Percentiles rank a stretch among this genome's conserved stretches.
Evolutionary conservation across 53 echinoderm and acorn worm genomes (phyloP).

Genomic region (Holothuria leucospilota): DNA sequence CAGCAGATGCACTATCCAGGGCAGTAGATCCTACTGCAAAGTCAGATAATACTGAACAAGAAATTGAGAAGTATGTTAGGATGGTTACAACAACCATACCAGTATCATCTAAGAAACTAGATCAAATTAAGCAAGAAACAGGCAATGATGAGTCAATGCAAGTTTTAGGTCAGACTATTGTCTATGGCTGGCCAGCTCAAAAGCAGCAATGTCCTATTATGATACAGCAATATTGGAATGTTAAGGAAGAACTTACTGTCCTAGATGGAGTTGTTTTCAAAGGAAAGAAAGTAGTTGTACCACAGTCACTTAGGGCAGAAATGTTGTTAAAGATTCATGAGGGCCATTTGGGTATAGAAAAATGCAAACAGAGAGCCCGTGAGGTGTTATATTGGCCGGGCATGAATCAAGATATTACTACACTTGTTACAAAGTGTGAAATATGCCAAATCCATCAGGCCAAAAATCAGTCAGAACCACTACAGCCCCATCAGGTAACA

Average conservation of each 20-base stretch:
- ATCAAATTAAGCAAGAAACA: not conserved
- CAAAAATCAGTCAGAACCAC: constrained; percentile 34
- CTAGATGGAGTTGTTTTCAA: constrained; percentile 1
- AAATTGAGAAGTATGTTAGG: too few species aligned
- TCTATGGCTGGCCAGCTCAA: not conserved
- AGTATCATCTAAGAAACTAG: not conserved
- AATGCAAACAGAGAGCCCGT: too few species aligned
- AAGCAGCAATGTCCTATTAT: not conserved
- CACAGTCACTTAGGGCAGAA: too few species aligned
- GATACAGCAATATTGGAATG: not conserved
- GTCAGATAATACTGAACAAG: too few species aligned
- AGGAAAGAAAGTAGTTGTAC: constrained; percentile 20
- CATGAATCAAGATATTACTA: constrained; percentile 41
- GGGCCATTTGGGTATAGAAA: too few species aligned
- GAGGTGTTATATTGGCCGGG: too few species aligned
- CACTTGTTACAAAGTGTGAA: constrained; percentile 28
- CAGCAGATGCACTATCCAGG: constrained; percentile 40
- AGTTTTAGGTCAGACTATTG: not conserved
- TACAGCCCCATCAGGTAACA: constrained; percentile 49
- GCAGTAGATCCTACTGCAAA: not conserved
- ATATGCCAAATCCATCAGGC: constrained; percentile 16
- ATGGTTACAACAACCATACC: not conserved
- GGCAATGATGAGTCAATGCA: constrained; percentile 6
- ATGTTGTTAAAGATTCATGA: too few species aligned
- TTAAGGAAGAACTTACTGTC: constrained; percentile 20